Conservation (phyloP, 1,140 invertebrate genomes). For the Patella vulgata region DNA sequence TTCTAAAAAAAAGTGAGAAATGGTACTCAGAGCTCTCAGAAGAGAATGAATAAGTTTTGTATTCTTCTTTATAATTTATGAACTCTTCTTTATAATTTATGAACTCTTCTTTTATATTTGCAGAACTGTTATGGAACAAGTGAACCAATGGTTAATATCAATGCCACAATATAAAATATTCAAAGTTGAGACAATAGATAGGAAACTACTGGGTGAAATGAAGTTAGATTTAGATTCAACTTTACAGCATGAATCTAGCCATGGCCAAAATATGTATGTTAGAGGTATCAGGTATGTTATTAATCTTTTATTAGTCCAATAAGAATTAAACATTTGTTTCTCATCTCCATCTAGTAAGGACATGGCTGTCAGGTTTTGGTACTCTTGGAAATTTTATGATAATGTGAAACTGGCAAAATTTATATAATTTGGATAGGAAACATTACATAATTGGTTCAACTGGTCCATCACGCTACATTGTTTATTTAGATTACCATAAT, state of each 20-base stretch:
- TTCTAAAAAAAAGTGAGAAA: too few relatives aligned
- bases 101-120: slow-evolving; percentile 9
- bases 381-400: too few relatives aligned
- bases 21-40: too few relatives aligned
- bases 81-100: background rate
- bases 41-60: background rate
- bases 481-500: too few relatives aligned
- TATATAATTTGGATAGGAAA: too few relatives aligned
- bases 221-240: slow-evolving; percentile 27
- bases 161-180: slow-evolving; percentile 34
- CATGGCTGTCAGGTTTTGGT: too few relatives aligned
- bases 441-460: too few relatives aligned
- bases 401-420: too few relatives aligned
- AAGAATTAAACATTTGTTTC: too few relatives aligned
- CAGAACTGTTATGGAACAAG: slow-evolving; percentile 40
- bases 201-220: slow-evolving; percentile 33
- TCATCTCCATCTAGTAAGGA: too few relatives aligned
- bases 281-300: slow-evolving; percentile 37
- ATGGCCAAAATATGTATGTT: slow-evolving; percentile 41
- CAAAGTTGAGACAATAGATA: slow-evolving; percentile 38
- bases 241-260: slow-evolving; percentile 31
- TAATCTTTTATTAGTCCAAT: background rate
- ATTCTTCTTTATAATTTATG: background rate
- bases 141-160: slow-evolving; percentile 42
- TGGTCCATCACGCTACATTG: too few relatives aligned